Base-by-base conservation (phyloP, 2,888 invertebrate species). In the Leistus spinibarbis region DNA sequence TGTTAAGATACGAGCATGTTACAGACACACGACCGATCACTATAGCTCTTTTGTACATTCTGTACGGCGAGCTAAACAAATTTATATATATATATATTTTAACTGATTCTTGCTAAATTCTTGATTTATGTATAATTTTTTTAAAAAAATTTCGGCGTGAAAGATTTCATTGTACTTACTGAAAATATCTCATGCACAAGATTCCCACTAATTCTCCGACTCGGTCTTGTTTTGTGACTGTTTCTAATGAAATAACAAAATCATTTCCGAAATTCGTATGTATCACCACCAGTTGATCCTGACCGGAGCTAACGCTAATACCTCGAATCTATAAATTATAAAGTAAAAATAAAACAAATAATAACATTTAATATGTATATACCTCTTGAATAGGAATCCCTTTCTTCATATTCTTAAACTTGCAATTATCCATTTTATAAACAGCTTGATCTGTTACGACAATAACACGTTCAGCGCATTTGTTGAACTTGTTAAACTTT, bases 261-360 rank as follows among this genome's bases (percentile, higher is more conserved):
- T 98, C 98, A 85, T 97, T 97, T 73, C 95, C 94, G 16, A 92
- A 91, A 67, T 93, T 92, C 65, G 96, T 91, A 85, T 97, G 96
- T 79, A 98, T 89, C 69, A 96, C 92, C 76, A 95, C 90, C 78
- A 98, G 88, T 84, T 97, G 97, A 83, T 96, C 97, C 76, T 89
- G 90, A 3, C 94, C 94, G 27, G 95, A 93, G 82, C 94, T 95
- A 24, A 97, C 91, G 80, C 95, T 95, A 62, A 97, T 84, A 0
- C 95, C 94, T 0, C 95, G 95, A 69, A 97, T 88, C 92, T 93
- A 78, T 2, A 79, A 19, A n/a, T n/a, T 13, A 60, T 60, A n/a
- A 60, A 60, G 60, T 60, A 10, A 60, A 60, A 60, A 7, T 53
- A 10, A 9, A 60, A 60, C 60, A 60, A 60, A 7, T 60, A 7